These are phyloP conservation scores for Onthophagus sagittarius DNA, from an alignment of 2,888 invertebrate species.

Conservation along the genomic window DNA sequence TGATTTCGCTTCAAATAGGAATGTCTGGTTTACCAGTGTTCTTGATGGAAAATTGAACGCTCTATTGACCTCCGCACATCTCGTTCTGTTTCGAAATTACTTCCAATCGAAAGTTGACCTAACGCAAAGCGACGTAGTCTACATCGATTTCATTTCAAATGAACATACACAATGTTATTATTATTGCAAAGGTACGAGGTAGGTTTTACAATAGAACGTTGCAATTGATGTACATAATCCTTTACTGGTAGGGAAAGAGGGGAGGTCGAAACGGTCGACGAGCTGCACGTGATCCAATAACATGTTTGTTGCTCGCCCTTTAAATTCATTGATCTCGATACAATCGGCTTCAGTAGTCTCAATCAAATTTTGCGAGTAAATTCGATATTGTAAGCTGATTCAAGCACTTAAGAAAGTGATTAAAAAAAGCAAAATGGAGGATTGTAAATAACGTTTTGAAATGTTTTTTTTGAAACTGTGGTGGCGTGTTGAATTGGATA, in stretches of 20 bases:
- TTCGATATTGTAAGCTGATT: not conserved
- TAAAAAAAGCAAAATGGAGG: not conserved
- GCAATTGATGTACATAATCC: not conserved
- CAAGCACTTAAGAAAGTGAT: not conserved
- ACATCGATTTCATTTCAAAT: not conserved
- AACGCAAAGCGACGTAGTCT: not conserved
- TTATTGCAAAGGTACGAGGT: not conserved
- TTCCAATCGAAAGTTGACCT: not conserved
- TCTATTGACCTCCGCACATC: not conserved
- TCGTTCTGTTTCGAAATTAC: not conserved
- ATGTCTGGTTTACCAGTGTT: not conserved
- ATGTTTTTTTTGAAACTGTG: not conserved
- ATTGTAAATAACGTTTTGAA: not conserved
- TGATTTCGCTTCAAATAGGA: not conserved
- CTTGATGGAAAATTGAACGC: not conserved
- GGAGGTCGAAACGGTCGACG: not conserved
- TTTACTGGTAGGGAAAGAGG: not conserved
- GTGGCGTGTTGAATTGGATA: not conserved
- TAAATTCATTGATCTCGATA: not conserved
- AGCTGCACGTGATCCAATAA: not conserved
- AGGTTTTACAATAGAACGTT: not conserved
- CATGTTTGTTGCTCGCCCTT: not conserved
- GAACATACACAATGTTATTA: not conserved
- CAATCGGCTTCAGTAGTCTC: not conserved
- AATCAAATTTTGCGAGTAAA: not conserved